Conservation (phyloP, 2,113 vertebrate species). For the Zapornia atra region DNA sequence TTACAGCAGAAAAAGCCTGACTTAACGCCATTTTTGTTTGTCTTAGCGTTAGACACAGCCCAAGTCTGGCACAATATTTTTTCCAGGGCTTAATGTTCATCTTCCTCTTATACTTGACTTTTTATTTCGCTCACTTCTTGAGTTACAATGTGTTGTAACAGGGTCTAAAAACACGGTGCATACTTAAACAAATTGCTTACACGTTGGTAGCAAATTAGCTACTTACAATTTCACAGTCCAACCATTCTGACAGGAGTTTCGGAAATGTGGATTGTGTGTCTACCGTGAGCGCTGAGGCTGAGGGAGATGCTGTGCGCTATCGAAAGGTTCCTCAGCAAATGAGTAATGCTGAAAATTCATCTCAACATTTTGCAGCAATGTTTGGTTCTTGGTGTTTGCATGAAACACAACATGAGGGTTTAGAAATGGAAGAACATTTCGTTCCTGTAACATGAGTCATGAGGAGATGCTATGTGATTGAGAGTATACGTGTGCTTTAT, state of each 20-base stretch:
- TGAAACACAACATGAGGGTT: neutral
- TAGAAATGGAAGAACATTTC: conserved; percentile 23
- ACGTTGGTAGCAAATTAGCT: neutral
- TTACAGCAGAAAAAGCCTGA: neutral
- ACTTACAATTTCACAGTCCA: neutral
- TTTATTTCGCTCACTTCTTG: neutral
- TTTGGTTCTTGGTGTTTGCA: conserved; percentile 20
- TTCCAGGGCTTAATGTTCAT: neutral
- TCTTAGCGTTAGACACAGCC: neutral
- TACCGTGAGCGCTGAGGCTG: neutral
- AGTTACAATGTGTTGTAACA: neutral
- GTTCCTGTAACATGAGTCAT: conserved; percentile 48
- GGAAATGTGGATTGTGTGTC: neutral
- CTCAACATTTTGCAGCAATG: conserved; percentile 6
- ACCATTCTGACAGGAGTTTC: neutral
- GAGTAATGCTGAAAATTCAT: conserved; percentile 1
- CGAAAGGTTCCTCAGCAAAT: neutral
- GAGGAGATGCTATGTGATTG: neutral
- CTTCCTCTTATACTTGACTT: neutral
- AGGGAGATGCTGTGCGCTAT: neutral
- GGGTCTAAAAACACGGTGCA: neutral
- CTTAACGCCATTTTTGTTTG: neutral
- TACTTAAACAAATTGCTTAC: neutral
- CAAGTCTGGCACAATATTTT: neutral
- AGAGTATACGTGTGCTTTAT: neutral